These are phyloP conservation scores for Andrena camellia DNA, from an alignment of 2,888 invertebrate species.

Conservation along the genomic window DNA sequence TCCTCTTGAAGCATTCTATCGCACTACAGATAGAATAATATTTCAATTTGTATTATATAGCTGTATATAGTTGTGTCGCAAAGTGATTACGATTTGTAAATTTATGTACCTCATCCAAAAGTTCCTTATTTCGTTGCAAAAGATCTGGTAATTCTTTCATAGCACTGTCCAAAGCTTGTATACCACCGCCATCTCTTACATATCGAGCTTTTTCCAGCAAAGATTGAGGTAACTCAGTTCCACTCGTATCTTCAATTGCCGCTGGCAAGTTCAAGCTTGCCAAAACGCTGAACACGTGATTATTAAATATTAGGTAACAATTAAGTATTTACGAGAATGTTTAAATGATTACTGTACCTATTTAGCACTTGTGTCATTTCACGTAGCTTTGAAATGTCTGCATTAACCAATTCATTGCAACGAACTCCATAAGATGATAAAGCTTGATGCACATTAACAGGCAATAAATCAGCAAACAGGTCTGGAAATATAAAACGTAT, in stretches of 20 bases:
- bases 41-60: not conserved
- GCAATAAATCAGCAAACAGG: slow-evolving; percentile 95
- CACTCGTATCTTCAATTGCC: slow-evolving; percentile 94
- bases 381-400: slow-evolving; percentile 94
- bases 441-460: slow-evolving; percentile 96
- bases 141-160: slow-evolving; percentile 96
- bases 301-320: slow-evolving; percentile 14
- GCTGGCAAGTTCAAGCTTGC: slow-evolving; percentile 98
- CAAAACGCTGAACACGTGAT: slow-evolving; percentile 88
- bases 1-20: slow-evolving; percentile 96
- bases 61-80: not conserved
- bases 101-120: slow-evolving; percentile 93
- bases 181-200: slow-evolving; percentile 92
- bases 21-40: slow-evolving; percentile 85
- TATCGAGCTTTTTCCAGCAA: slow-evolving; percentile 93
- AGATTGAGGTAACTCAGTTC: slow-evolving; percentile 93
- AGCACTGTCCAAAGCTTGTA: slow-evolving; percentile 89
- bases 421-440: slow-evolving; percentile 94
- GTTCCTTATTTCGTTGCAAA: slow-evolving; percentile 96
- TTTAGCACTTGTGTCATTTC: slow-evolving; percentile 97
- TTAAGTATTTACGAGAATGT: not conserved
- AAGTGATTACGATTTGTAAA: slow-evolving; percentile 1
- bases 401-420: slow-evolving; percentile 93
- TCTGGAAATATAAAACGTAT: slow-evolving; percentile 86
- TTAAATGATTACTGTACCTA: slow-evolving; percentile 85